Evolutionary conservation across 2,888 invertebrate species (phyloP), one percentile per base, ranked within the genome.

Genomic region (Thera britannica): DNA sequence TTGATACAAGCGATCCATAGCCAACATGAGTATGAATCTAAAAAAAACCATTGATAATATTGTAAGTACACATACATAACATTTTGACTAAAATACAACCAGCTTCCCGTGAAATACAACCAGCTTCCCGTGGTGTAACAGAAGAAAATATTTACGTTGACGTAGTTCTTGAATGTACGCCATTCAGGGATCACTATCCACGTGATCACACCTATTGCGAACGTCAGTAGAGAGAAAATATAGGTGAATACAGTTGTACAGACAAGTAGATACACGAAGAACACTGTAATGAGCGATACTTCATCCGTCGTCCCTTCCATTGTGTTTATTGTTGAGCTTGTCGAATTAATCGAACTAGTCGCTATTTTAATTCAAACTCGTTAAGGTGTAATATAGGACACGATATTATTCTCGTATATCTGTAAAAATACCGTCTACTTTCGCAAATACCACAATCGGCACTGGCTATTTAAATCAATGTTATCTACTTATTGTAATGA

Each of bases 161-260:
- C 54, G 34, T 62, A 67, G 58, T 62, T 62, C 34, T 58, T 62
- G 9, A 67, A 62, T 6, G 44, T 46, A 51, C 57, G 66, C 66
- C 61, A 66, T 36, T 52, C 52, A 2, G 66, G 58, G 2, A 67
- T 54, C 52, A 62, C 11, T 54, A 23, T 57, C 66, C 66, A 67
- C 23, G 58, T 58, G 58, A 41, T 11, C 36, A 66, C 23, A 60
- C 61, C 52, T 11, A 36, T 52, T 5, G 52, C 0, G 36, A 66
- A 55, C 44, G 61, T 62, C 2, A 44, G 3, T 11, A 52, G 7
- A 7, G 61, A 46, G 2, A 66, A 12, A 3, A 62, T 1, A 46
- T 38, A 59, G 4, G 54, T 36, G 9, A 46, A 6, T 35, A 55
- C 23, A 41, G 0, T 2, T 23, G 23, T 23, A 23, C 23, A 23